Percentiles rank a stretch among this genome's conserved stretches.
These are phyloP conservation scores for Heterodera carotae DNA, from an alignment of 1,140 invertebrate species.

Conservation along the genomic window DNA sequence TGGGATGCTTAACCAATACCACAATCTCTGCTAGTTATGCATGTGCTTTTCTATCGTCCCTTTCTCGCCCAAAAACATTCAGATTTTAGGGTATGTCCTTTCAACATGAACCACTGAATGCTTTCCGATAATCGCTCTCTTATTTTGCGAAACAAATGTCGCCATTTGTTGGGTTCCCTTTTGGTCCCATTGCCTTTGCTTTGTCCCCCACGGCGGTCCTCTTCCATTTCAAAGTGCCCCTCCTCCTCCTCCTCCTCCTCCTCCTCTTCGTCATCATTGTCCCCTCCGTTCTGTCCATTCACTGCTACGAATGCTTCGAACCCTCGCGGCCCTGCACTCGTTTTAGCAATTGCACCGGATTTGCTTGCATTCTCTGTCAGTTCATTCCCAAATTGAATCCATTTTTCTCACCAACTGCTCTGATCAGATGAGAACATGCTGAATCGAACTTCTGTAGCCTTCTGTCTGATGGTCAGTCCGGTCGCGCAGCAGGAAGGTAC, in stretches of 20 bases:
- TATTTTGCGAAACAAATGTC: too few relatives aligned
- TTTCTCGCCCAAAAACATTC: too few relatives aligned
- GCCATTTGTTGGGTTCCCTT: too few relatives aligned
- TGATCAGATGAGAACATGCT: constrained; percentile 28
- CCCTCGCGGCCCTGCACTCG: constrained; percentile 7
- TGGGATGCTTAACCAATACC: too few relatives aligned
- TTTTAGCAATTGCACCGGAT: constrained; percentile 27
- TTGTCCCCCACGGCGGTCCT: neutral
- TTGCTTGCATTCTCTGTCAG: constrained; percentile 35
- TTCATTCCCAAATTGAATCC: neutral
- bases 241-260: constrained; percentile 4
- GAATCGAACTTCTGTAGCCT: constrained; percentile 18
- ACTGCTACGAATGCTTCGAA: constrained; percentile 35
- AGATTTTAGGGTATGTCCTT: too few relatives aligned
- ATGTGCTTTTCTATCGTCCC: too few relatives aligned
- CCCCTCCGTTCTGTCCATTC: constrained; percentile 1
- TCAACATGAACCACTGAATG: too few relatives aligned
- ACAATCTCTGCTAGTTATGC: too few relatives aligned
- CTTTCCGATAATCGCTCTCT: too few relatives aligned
- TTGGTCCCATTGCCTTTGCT: too few relatives aligned
- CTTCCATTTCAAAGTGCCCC: too few relatives aligned
- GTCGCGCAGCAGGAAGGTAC: constrained; percentile 4
- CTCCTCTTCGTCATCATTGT: neutral
- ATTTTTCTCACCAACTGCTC: neutral
- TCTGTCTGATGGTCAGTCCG: constrained; percentile 18